Conservation (phyloP, 2,888 invertebrate species). For the Chrysomela aeneicollis region DNA sequence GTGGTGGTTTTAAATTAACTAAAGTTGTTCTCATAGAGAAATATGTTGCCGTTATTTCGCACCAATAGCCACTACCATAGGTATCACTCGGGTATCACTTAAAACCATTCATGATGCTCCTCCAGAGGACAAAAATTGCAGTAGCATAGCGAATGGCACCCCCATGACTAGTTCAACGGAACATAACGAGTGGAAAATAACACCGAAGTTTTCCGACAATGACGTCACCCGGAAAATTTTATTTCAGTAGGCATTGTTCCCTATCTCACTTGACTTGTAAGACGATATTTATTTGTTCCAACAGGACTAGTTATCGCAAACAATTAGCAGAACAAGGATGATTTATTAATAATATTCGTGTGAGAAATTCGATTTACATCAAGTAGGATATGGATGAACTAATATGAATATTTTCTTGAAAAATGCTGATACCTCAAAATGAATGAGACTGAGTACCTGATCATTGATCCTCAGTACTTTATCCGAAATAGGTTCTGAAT, state of each 20-base stretch:
- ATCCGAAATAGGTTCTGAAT: too few relatives aligned
- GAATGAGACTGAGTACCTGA: too few relatives aligned
- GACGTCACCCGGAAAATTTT: conserved; percentile 34
- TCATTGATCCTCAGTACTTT: too few relatives aligned
- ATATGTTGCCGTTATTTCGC: not conserved
- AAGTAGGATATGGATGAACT: too few relatives aligned
- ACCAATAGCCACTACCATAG: conserved; percentile 23
- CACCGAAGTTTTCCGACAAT: conserved; percentile 38
- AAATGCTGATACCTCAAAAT: too few relatives aligned
- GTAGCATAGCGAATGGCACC: conserved; percentile 42
- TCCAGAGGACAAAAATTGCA: conserved; percentile 34
- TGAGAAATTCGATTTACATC: too few relatives aligned
- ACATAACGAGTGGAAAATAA: conserved; percentile 38
- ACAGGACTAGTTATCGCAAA: not conserved
- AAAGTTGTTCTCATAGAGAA: too few relatives aligned
- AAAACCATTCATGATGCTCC: conserved; percentile 39
- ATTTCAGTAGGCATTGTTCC: conserved; percentile 31
- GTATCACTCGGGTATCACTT: conserved; percentile 31
- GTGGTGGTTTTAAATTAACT: too few relatives aligned
- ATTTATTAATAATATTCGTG: too few relatives aligned
- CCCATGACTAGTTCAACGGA: conserved; percentile 44
- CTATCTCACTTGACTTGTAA: conserved; percentile 5
- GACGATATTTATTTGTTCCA: not conserved
- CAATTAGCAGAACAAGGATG: too few relatives aligned
- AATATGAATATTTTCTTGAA: too few relatives aligned